Base-by-base conservation (phyloP, 2,113 vertebrate species). In the Athene cunicularia region DNA sequence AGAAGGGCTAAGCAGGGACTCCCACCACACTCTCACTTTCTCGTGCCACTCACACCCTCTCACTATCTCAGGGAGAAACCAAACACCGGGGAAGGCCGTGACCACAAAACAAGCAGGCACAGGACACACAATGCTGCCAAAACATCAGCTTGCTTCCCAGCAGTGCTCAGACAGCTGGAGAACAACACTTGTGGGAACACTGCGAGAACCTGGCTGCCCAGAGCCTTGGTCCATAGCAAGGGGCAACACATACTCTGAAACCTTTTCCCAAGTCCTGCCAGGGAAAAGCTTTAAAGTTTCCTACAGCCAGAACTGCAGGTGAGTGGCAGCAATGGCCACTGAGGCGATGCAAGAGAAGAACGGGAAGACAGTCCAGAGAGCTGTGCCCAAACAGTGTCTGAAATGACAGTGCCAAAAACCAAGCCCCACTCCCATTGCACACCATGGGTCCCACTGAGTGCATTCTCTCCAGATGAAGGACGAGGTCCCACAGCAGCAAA, bases 131-230 rank as follows among this genome's bases (percentile, higher is more conserved):
- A 19, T 18, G 17, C 50, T 72, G 47, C 32, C 35, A 30, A n/a
- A 62, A 53, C 3, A 2, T 19, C 19, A 5, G 6, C 19, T n/a
- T n/a, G 35, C 56, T 39, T 47, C 55, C 21, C 37, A 28, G 33
- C 15, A 66, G 52, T 15, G 11, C 30, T n/a, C 15, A 6, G 18
- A 5, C 12, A 7, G 3, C 20, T 28, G 30, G 14, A 81, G 43
- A 81, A n/a, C 70, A 56, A 27, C 2, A 2, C 27, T 64, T 32
- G 5, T 0, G 17, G 33, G 8, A 70, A 52, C 0, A 0, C 66
- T 41, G 24, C 18, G 8, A 64, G 49, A 41, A 45, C 13, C 8
- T 12, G 8, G 9, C 32, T 32, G 39, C 27, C 17, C 35, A 56
- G 7, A 62, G 23, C 18, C 7, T 37, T 8, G 35, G 10, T 24